Evolutionary conservation across 1,140 invertebrate species (phyloP), one percentile per base, ranked within the genome.

Genomic region (Maniola jurtina): DNA sequence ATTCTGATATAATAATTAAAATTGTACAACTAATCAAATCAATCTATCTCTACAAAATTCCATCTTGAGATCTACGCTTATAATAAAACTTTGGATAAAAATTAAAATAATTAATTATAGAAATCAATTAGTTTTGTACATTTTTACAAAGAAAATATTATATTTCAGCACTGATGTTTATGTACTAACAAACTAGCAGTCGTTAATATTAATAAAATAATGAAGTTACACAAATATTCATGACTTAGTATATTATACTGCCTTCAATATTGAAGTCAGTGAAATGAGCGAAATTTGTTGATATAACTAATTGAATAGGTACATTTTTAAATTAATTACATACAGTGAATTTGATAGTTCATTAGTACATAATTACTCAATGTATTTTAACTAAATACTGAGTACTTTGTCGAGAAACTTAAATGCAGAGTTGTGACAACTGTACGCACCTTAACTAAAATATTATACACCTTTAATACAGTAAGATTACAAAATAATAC

Each of bases 1-100:
- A 88, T 84, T 86, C 83, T 85, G 80, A 72, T 80, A 77, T 83
- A 74, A 83, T 57, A 81, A 74, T 83, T 57, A 13, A 57, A n/a
- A 36, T 83, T 84, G 84, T 73, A 86, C 72, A 86, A 86, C 82
- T 87, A 86, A 84, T 76, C 72, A 70, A 76, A 79, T 76, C 65
- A 78, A 79, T 63, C 65, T 58, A 75, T 70, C 66, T 70, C 68
- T 73, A 75, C 50, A 79, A 84, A 63, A 75, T 76, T 86, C 79
- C 80, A 66, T 84, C 79, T 57, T 90, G 88, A 90, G 88, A 90
- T 90, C 88, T 90, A 86, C 84, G 74, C 88, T 90, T 90, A 90
- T 75, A 85, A 81, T 84, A 87, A 83, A 89, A 89, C 88, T 90
- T 90, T 90, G 88, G 88, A 90, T 88, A 86, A 84, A 76, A 86